A percentile compares a stretch with the other conserved stretches of the same genome.
Conservation (phyloP, 2,797 vertebrate species). For the Megalops cyprinoides region DNA sequence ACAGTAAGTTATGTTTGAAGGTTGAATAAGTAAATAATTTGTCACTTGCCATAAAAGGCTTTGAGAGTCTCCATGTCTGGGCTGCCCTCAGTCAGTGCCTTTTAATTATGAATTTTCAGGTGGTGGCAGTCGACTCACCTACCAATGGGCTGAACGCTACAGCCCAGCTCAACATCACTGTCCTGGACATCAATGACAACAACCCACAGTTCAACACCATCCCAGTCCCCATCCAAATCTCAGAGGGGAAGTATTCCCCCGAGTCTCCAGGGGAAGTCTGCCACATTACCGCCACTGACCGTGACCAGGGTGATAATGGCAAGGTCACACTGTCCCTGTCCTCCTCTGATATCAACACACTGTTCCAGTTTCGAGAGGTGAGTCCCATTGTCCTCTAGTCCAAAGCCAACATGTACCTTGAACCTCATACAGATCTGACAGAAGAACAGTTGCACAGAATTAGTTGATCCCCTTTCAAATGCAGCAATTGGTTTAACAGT, state of each 20-base stretch:
- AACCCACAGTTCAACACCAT: slow-evolving; percentile 72
- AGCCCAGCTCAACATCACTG: slow-evolving; percentile 67
- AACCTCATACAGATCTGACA: too few relatives aligned
- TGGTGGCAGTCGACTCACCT: slow-evolving; percentile 73
- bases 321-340: slow-evolving; percentile 57
- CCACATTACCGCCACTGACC: slow-evolving; percentile 61
- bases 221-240: slow-evolving; percentile 54
- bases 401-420: not conserved
- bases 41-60: not conserved
- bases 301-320: slow-evolving; percentile 70
- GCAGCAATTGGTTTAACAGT: not conserved
- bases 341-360: slow-evolving; percentile 54
- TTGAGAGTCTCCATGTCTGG: not conserved
- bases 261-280: slow-evolving; percentile 45
- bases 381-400: slow-evolving; percentile 16
- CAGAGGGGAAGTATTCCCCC: slow-evolving; percentile 64
- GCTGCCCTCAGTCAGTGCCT: not conserved
- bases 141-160: slow-evolving; percentile 63
- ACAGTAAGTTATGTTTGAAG: not conserved
- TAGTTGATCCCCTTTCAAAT: not conserved
- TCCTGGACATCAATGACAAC: slow-evolving; percentile 82
- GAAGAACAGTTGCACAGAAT: too few relatives aligned
- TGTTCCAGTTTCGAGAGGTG: slow-evolving; percentile 70
- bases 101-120: slow-evolving; percentile 54
- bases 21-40: not conserved